phyloP scores from a whole-genome alignment of 2,888 invertebrate species.

The Eupithecia abbreviata region DNA sequence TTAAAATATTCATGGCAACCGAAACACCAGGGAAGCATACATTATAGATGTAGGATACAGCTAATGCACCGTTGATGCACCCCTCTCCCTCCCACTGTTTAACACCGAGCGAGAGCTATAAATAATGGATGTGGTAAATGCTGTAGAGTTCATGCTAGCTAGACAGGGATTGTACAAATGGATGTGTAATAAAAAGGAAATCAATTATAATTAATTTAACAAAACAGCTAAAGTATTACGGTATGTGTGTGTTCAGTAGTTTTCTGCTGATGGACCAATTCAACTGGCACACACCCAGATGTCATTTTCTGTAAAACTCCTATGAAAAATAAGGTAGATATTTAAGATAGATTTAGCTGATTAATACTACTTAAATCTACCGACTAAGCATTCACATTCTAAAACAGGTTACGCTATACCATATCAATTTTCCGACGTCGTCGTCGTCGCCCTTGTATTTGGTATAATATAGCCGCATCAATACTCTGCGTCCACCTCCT shows the following conservation, averaged over 20 bases:
- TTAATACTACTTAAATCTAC: background rate
- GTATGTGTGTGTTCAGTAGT: background rate
- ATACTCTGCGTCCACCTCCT: conserved; percentile 50
- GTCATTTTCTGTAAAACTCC: background rate
- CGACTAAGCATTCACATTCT: background rate
- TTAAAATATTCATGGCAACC: conserved; percentile 28
- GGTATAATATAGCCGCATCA: conserved; percentile 48
- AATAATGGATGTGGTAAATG: conserved; percentile 18
- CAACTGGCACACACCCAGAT: background rate
- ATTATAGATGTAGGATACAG: conserved; percentile 35
- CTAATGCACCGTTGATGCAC: conserved; percentile 32
- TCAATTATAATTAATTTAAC: background rate
- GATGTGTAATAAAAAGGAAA: background rate
- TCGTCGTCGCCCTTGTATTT: conserved; percentile 9
- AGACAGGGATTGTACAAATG: background rate
- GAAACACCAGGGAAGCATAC: conserved; percentile 33
- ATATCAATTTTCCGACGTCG: conserved; percentile 10
- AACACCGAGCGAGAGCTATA: background rate
- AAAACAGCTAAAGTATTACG: background rate
- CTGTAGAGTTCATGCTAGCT: background rate
- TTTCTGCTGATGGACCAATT: background rate
- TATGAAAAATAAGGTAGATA: too few relatives aligned
- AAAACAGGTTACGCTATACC: background rate
- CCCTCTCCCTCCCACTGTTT: conserved; percentile 18
- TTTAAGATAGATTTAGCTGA: background rate